Evolutionary conservation across 2,113 vertebrate species (phyloP).

Genomic region (Patagioenas fasciata): DNA sequence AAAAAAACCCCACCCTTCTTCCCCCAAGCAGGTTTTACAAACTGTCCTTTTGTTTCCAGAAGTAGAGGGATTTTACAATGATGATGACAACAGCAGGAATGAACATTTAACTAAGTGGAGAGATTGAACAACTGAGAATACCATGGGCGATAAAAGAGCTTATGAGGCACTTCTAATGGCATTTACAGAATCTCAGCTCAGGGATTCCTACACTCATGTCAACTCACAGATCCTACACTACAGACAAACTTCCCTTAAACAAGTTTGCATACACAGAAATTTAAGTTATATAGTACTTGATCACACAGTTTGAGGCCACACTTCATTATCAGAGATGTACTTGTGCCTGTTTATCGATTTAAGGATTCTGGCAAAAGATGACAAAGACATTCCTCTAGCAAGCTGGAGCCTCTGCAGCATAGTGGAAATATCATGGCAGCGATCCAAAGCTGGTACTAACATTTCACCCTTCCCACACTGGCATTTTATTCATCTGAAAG

Average conservation of each 20-base stretch:
- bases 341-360: rapidly evolving
- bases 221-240: not conserved
- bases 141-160: not conserved
- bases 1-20: not conserved
- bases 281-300: not conserved
- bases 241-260: not conserved
- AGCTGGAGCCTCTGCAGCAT: not conserved
- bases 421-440: conserved; percentile 7
- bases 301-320: not conserved
- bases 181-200: not conserved
- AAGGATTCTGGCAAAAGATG: not conserved
- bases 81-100: not conserved
- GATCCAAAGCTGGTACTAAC: conserved; percentile 20
- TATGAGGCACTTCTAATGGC: not conserved
- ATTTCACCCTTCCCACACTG: conserved; percentile 49
- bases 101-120: not conserved
- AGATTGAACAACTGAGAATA: not conserved
- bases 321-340: not conserved
- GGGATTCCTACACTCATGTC: not conserved
- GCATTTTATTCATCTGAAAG: conserved; percentile 18
- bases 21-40: not conserved
- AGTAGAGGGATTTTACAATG: not conserved
- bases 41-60: not conserved
- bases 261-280: not conserved
- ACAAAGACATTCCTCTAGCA: not conserved